Percentiles rank a stretch among this genome's conserved stretches.
Conservation (phyloP, 2,113 vertebrate genomes). For the Gopherus flavomarginatus region DNA sequence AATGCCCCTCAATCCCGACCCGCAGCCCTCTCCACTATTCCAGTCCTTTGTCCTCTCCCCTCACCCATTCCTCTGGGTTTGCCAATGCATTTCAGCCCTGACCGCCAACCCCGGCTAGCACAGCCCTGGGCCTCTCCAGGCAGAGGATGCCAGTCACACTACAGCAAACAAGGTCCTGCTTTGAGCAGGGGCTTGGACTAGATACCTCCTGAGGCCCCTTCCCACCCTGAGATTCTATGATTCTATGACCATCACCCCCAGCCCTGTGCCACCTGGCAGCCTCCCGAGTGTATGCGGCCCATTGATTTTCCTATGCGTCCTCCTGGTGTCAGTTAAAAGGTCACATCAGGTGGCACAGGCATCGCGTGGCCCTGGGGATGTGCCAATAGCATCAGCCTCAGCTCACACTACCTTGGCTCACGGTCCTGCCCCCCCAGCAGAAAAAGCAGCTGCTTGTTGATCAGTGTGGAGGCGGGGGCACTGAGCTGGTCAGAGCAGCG, state of each 20-base stretch:
- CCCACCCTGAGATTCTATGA: too few species aligned
- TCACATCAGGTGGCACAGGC: neutral
- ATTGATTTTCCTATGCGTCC: neutral
- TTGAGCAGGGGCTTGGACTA: too few species aligned
- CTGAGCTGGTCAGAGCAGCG: neutral
- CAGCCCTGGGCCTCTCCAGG: neutral
- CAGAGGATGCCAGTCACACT: neutral
- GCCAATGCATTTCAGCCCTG: neutral
- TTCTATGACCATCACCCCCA: neutral
- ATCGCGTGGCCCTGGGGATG: slow-evolving; percentile 19
- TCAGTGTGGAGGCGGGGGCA: neutral
- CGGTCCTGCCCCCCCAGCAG: neutral
- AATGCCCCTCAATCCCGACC: neutral
- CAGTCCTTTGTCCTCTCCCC: neutral
- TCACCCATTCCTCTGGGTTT: too few species aligned
- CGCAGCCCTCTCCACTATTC: neutral
- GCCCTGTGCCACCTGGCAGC: neutral
- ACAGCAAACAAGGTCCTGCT: neutral
- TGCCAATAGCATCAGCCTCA: slow-evolving; percentile 46
- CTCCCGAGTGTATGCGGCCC: neutral
- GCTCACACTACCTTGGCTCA: neutral
- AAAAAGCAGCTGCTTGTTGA: neutral
- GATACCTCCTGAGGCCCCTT: too few species aligned
- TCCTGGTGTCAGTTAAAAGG: slow-evolving; percentile 39
- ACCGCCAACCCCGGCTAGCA: neutral